phyloP scores from a whole-genome alignment of 2,113 vertebrate species.

The Microtus pennsylvanicus region DNA sequence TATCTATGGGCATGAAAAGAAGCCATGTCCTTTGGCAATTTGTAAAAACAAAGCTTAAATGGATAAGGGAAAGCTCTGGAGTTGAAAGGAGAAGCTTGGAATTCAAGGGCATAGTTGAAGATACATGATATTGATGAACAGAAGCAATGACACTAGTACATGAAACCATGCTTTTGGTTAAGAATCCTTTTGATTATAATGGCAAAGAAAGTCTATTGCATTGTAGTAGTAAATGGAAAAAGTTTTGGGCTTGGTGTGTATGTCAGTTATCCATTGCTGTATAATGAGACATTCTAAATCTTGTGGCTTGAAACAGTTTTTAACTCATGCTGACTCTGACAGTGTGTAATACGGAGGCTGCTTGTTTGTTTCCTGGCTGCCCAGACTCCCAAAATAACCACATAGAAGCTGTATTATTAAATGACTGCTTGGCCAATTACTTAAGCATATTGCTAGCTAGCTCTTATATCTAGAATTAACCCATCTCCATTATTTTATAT shows the following conservation, averaged over 20 bases:
- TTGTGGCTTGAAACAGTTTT: background rate
- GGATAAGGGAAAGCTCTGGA: background rate
- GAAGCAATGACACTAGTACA: background rate
- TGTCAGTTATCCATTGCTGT: background rate
- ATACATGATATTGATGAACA: background rate
- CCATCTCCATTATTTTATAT: too few relatives aligned
- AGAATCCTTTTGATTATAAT: background rate
- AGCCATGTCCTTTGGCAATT: background rate
- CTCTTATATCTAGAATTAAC: too few relatives aligned
- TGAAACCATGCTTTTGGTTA: background rate
- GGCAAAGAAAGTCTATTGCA: background rate
- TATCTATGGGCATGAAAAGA: background rate
- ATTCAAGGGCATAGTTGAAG: background rate
- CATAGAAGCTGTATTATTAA: too few relatives aligned
- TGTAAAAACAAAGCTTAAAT: background rate
- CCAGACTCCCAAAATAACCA: too few relatives aligned
- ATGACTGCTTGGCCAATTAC: too few relatives aligned
- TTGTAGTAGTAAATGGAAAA: background rate
- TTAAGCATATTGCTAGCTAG: too few relatives aligned
- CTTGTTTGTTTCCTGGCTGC: too few relatives aligned
- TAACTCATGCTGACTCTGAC: background rate
- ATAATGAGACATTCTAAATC: background rate
- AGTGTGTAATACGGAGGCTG: too few relatives aligned
- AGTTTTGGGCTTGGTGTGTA: background rate
- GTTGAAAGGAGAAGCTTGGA: background rate